Evolutionary conservation across 2,888 invertebrate genomes (phyloP).

Genomic region (Amphipyra berbera): DNA sequence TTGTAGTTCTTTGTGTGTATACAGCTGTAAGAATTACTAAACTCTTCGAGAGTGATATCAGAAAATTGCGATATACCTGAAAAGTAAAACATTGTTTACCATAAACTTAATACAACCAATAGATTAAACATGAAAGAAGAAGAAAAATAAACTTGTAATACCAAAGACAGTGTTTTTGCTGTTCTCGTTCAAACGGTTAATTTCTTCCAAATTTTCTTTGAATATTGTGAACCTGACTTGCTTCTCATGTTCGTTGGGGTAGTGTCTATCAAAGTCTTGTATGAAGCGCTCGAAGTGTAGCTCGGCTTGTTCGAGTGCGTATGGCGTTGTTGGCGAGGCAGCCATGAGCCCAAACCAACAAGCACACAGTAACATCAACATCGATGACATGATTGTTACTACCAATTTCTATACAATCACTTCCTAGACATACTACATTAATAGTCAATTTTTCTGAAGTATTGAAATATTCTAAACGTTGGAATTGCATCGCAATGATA

Average conservation of each 20-base stretch:
- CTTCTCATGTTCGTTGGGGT: slow-evolving; percentile 32
- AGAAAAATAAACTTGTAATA: neutral
- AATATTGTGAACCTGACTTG: slow-evolving; percentile 37
- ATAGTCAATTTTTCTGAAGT: no score
- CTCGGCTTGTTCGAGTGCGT: slow-evolving; percentile 24
- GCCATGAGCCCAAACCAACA: neutral
- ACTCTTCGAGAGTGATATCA: slow-evolving; percentile 25
- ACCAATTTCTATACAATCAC: no score
- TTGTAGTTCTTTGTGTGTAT: no score
- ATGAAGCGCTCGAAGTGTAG: slow-evolving; percentile 38
- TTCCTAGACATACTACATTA: no score
- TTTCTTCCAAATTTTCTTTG: slow-evolving; percentile 21
- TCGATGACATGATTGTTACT: neutral
- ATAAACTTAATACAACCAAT: no score
- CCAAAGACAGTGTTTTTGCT: slow-evolving; percentile 26
- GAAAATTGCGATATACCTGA: slow-evolving; percentile 38
- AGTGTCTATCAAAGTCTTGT: slow-evolving; percentile 12
- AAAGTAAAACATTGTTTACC: neutral
- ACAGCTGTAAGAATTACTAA: neutral
- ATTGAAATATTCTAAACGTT: no score
- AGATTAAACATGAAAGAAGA: no score
- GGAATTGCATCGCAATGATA: no score
- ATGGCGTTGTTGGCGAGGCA: neutral
- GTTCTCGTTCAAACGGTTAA: slow-evolving; percentile 19
- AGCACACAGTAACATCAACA: neutral